These are phyloP conservation scores for Ceratina calcarata DNA, from an alignment of 1,140 invertebrate genomes.

Conservation along the genomic window DNA sequence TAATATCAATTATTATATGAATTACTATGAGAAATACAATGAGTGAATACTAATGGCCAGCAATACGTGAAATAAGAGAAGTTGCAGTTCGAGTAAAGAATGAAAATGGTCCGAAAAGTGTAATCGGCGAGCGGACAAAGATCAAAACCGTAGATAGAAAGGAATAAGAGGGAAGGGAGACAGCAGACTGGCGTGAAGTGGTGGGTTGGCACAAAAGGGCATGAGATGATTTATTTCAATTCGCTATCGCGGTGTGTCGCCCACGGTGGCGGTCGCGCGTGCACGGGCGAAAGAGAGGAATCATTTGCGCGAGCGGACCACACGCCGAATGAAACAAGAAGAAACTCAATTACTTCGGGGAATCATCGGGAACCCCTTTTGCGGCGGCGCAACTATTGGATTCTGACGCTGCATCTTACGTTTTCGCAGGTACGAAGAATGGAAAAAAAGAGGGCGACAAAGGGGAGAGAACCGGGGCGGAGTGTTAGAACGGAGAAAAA, in stretches of 20 bases:
- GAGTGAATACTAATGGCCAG: too few species aligned
- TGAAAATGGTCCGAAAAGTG: background rate
- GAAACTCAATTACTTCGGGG: conserved; percentile 53
- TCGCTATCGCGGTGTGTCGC: conserved; percentile 9
- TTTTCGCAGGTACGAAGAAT: conserved; percentile 30
- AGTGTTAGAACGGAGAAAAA: background rate
- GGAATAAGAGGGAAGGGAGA: background rate
- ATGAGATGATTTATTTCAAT: conserved; percentile 42
- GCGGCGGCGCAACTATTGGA: conserved; percentile 52
- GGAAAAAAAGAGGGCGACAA: background rate
- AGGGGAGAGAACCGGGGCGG: background rate
- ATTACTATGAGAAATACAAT: too few species aligned
- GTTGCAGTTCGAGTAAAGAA: background rate
- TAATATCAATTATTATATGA: too few species aligned
- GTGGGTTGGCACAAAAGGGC: background rate
- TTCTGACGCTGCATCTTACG: conserved; percentile 57
- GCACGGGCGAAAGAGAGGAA: background rate
- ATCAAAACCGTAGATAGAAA: background rate
- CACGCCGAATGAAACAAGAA: conserved; percentile 53
- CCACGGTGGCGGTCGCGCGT: background rate
- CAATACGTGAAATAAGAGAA: too few species aligned
- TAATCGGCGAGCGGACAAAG: background rate
- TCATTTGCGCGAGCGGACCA: conserved; percentile 28
- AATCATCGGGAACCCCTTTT: conserved; percentile 58
- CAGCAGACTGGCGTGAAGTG: background rate